phyloP scores from a whole-genome alignment of 2,888 invertebrate species.

The Ommatoiulus sabulosus region DNA sequence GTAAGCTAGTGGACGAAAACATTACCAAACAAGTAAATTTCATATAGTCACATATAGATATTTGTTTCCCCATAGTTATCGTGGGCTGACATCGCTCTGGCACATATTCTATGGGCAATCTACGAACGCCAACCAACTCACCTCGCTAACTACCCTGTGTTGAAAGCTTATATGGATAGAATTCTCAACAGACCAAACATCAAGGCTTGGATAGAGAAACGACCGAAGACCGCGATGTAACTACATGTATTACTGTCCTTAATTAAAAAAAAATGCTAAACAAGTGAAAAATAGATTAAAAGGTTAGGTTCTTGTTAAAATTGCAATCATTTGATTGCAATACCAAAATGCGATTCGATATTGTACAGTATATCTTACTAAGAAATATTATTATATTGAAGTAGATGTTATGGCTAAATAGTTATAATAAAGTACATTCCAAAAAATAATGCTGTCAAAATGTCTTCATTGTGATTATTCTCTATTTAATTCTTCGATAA shows the following conservation, averaged over 20 bases:
- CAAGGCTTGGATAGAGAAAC: conserved; percentile 76
- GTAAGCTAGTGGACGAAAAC: not conserved
- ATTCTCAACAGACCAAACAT: conserved; percentile 73
- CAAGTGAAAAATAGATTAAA: too few species aligned
- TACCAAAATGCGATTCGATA: too few species aligned
- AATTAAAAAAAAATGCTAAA: too few species aligned
- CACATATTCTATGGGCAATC: conserved; percentile 73
- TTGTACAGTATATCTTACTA: too few species aligned
- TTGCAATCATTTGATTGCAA: too few species aligned
- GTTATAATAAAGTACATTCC: too few species aligned
- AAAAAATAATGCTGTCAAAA: too few species aligned
- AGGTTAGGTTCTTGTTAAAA: too few species aligned
- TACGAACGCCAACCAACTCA: conserved; percentile 72
- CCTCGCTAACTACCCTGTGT: conserved; percentile 66
- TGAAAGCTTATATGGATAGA: conserved; percentile 72
- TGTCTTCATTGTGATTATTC: too few species aligned
- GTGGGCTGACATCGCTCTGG: conserved; percentile 77
- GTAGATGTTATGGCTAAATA: too few species aligned
- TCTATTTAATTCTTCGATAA: too few species aligned
- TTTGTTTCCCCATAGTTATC: conserved; percentile 69
- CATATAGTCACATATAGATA: not conserved
- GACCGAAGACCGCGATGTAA: conserved; percentile 73
- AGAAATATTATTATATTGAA: too few species aligned
- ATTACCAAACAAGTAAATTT: not conserved
- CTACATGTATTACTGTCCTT: not conserved